Base-by-base conservation (phyloP, 2,797 vertebrate genomes). In the Cyprinella venusta region DNA sequence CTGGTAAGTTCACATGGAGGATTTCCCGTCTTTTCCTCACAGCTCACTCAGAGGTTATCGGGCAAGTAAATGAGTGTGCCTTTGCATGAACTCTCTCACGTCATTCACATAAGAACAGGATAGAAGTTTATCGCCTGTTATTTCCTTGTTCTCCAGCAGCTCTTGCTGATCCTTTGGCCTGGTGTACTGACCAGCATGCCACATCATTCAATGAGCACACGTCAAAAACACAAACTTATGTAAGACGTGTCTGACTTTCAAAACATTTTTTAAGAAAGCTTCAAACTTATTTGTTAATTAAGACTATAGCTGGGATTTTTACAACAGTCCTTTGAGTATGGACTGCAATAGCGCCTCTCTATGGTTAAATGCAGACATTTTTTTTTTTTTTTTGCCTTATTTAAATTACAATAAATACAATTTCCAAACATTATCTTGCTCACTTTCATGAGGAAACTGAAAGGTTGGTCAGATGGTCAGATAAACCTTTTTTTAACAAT, bases 81-180 rank as follows among this genome's bases (percentile, higher is more conserved):
- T 71, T 70, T 26, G 26, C 21, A 56, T 72, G 80, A 85, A 45
- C 69, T 68, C 61, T 65, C 56, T 65, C 33, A 82, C 80, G 61
- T 82, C 71, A 82, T 38, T 82, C 70, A 21, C 59, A 67, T 75
- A 15, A 64, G 70, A 30, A 81, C 81, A 80, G 81, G 81, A 77
- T 79, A 72, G 68, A 68, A 61, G 85, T 65, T 72, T 71, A 78
- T 77, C 69, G n/a, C 18, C 38, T 85, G 85, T 77, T 84, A 72
- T 86, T 86, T 80, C 82, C 82, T 48, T 81, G 78, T 64, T 84
- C 30, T 64, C 77, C 48, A 21, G n/a, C 50, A 61, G 50, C 24
- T 79, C 42, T 42, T 36, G 52, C 19, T 79, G 45, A 56, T 33
- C 42, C 75, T 82, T 54, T 79, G 52, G 61, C 71, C 45, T 38